phyloP scores from a whole-genome alignment of 1,140 invertebrate species.

The Drosophila paulistorum region DNA sequence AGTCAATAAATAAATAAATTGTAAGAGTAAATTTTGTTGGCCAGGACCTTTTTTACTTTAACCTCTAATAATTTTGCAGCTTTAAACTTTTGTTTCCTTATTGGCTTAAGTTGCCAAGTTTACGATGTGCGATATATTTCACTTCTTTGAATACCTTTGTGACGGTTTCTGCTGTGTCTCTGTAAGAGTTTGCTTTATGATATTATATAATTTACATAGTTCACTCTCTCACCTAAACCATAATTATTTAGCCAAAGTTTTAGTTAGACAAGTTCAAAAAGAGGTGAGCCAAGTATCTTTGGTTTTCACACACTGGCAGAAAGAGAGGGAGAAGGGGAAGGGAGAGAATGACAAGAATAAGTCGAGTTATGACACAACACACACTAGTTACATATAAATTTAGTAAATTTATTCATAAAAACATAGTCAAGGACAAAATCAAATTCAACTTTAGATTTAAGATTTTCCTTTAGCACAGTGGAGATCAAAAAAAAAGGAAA shows the following conservation, averaged over 20 bases:
- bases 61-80: slow-evolving; percentile 4
- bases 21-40: too few species aligned
- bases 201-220: slow-evolving; percentile 56
- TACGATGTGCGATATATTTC: slow-evolving; percentile 64
- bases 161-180: slow-evolving; percentile 34
- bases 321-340: too few species aligned
- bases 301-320: background rate
- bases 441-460: background rate
- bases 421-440: slow-evolving; percentile 8
- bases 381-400: background rate
- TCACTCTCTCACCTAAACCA: slow-evolving; percentile 10
- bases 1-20: too few species aligned
- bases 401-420: slow-evolving; percentile 6
- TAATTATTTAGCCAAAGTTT: slow-evolving; percentile 37
- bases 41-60: too few species aligned
- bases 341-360: background rate
- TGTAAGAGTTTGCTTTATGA: slow-evolving; percentile 64
- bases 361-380: slow-evolving; percentile 10
- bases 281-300: slow-evolving; percentile 8
- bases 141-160: slow-evolving; percentile 42
- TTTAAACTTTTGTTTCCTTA: slow-evolving; percentile 42
- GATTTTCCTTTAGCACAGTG: background rate
- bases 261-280: slow-evolving; percentile 23
- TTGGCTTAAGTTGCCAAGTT: slow-evolving; percentile 48
- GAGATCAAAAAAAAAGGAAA: background rate